Conservation (phyloP, 2,888 invertebrate genomes). For the Pocota personata region DNA sequence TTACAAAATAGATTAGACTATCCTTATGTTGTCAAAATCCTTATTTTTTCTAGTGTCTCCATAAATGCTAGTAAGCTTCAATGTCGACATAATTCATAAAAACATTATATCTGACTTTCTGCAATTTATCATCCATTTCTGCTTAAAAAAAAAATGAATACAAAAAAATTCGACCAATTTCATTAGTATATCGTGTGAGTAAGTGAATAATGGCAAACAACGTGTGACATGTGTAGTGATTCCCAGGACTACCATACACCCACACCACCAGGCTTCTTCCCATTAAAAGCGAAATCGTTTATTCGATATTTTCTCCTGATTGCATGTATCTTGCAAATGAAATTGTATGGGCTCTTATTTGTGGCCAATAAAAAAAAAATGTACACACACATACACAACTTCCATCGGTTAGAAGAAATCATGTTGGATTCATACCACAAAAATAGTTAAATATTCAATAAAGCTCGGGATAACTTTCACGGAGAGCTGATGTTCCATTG, state of each 20-base stretch:
- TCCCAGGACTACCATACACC: constrained; percentile 44
- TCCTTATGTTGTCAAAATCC: background rate
- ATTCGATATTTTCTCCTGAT: constrained; percentile 57
- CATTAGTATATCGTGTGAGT: constrained; percentile 64
- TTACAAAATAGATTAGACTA: too few relatives aligned
- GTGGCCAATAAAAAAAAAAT: constrained; percentile 53
- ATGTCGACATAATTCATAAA: constrained; percentile 4
- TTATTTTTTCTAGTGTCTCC: background rate
- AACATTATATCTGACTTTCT: background rate
- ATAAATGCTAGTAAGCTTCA: background rate
- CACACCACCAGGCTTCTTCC: constrained; percentile 8
- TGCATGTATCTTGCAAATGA: constrained; percentile 55
- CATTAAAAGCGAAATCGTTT: constrained; percentile 67
- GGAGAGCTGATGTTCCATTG: constrained; percentile 55
- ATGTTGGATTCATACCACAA: constrained; percentile 29
- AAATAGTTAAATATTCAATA: constrained; percentile 65
- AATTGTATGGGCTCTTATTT: constrained; percentile 24
- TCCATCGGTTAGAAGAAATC: constrained; percentile 39
- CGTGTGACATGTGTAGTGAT: constrained; percentile 64
- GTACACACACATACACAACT: background rate
- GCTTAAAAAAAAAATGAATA: background rate
- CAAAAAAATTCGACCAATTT: constrained; percentile 38
- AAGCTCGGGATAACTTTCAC: constrained; percentile 32
- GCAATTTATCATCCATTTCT: constrained; percentile 2
- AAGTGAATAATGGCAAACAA: constrained; percentile 68